Evolutionary conservation across 2,888 invertebrate species (phyloP).

Genomic region (Campoplex capitator): DNA sequence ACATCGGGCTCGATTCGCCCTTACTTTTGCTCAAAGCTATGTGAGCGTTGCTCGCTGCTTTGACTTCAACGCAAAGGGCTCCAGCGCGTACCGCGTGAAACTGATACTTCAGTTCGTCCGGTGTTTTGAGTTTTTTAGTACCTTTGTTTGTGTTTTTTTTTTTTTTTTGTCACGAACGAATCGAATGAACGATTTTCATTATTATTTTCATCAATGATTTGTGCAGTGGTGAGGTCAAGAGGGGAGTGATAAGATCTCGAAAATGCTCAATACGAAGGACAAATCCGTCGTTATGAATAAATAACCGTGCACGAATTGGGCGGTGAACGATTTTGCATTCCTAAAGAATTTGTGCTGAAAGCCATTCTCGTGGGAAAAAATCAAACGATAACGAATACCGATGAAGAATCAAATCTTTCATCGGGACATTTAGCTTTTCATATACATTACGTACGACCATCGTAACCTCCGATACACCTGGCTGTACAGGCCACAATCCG

Average conservation of each 20-base stretch:
- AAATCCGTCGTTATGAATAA: constrained; percentile 3
- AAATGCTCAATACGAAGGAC: background rate
- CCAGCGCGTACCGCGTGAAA: constrained; percentile 87
- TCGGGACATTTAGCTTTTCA: background rate
- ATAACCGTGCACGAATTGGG: constrained; percentile 14
- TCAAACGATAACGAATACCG: constrained; percentile 14
- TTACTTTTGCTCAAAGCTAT: constrained; percentile 87
- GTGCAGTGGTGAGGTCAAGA: background rate
- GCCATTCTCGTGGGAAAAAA: constrained; percentile 40
- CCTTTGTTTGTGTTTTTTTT: constrained; percentile 80
- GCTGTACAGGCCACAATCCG: constrained; percentile 75
- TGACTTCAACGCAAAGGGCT: constrained; percentile 86
- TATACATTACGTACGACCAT: constrained; percentile 81
- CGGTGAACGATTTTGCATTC: constrained; percentile 38
- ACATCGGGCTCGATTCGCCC: constrained; percentile 87
- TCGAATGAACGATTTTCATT: background rate
- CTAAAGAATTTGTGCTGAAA: constrained; percentile 37
- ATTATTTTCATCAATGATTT: constrained; percentile 16
- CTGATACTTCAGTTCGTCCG: constrained; percentile 87
- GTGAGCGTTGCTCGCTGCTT: constrained; percentile 89
- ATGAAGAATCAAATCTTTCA: constrained; percentile 45
- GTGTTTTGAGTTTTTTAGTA: constrained; percentile 86
- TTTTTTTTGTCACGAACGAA: constrained; percentile 67
- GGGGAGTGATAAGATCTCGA: background rate
- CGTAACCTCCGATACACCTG: constrained; percentile 80